Percentiles rank a stretch among this genome's conserved stretches.
Evolutionary conservation across 2,888 invertebrate species (phyloP).

Genomic region (Bibio marci): DNA sequence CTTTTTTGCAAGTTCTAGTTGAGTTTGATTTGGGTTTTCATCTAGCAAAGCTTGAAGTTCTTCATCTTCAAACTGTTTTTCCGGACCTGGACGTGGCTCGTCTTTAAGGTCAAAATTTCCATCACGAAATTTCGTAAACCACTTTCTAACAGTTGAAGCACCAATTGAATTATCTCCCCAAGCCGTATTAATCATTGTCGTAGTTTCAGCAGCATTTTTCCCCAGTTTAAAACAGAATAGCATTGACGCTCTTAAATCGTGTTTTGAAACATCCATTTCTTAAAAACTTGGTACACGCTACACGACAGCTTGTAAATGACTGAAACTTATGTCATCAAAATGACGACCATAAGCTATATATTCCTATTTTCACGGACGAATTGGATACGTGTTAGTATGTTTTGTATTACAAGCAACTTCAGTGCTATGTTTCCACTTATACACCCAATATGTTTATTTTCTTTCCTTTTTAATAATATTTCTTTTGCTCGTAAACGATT

Average conservation of each 20-base stretch:
- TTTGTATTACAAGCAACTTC: no score
- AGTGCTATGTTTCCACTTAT: no score
- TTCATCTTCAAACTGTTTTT: conserved; percentile 7
- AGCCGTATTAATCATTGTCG: conserved; percentile 11
- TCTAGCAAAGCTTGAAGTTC: conserved; percentile 9
- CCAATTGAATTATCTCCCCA: conserved; percentile 5
- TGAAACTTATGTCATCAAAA: background rate
- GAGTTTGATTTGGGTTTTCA: conserved; percentile 9
- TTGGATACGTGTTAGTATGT: no score
- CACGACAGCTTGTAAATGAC: no score
- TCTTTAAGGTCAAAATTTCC: conserved; percentile 9
- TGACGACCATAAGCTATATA: no score
- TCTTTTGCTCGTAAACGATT: no score
- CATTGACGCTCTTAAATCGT: background rate
- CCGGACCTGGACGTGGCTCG: conserved; percentile 7
- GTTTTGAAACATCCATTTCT: no score
- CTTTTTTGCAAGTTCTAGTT: conserved; percentile 8
- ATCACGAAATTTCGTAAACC: conserved; percentile 9
- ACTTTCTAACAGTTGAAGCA: conserved; percentile 3
- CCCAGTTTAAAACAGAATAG: background rate
- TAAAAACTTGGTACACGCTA: no score
- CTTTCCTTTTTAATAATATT: no score
- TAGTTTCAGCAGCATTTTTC: conserved; percentile 5
- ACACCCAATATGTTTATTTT: no score
- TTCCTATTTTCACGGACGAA: no score